These are phyloP conservation scores for Chrysina gloriosa DNA, from an alignment of 2,888 invertebrate genomes.

Conservation along the genomic window DNA sequence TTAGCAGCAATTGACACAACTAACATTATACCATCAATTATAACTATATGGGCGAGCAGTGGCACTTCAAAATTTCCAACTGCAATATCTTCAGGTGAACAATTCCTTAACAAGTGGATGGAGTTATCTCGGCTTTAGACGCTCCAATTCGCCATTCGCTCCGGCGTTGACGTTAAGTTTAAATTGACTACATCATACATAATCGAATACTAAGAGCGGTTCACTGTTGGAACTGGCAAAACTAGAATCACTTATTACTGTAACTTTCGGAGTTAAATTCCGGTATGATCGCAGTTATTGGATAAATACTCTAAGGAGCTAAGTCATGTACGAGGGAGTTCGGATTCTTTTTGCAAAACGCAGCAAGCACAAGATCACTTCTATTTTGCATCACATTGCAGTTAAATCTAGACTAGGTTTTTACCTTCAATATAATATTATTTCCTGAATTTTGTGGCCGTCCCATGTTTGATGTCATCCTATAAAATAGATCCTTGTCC, in stretches of 20 bases:
- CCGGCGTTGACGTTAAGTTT: conserved; percentile 3
- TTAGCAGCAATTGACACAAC: conserved; percentile 16
- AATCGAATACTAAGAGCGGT: neutral
- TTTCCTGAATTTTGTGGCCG: too few relatives aligned
- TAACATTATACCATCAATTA: conserved; percentile 5
- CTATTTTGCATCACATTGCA: too few relatives aligned
- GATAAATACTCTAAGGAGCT: too few relatives aligned
- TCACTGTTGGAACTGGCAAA: neutral
- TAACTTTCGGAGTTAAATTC: neutral
- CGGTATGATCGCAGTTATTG: too few relatives aligned
- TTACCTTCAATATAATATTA: too few relatives aligned
- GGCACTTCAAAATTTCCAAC: conserved; percentile 8
- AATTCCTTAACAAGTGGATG: neutral
- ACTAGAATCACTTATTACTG: neutral
- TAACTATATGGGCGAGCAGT: neutral
- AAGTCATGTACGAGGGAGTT: too few relatives aligned
- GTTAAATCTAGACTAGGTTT: too few relatives aligned
- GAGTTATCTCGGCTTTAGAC: neutral
- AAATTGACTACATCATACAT: conserved; percentile 17
- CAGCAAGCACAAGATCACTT: too few relatives aligned
- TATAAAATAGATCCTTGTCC: too few relatives aligned
- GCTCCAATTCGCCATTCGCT: neutral
- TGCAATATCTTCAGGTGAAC: conserved; percentile 16
- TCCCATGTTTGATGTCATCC: too few relatives aligned
- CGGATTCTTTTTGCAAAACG: too few relatives aligned